Evolutionary conservation across 2,797 vertebrate species (phyloP), one percentile per base, ranked within the genome.

Genomic region (Tragelaphus eurycerus): DNA sequence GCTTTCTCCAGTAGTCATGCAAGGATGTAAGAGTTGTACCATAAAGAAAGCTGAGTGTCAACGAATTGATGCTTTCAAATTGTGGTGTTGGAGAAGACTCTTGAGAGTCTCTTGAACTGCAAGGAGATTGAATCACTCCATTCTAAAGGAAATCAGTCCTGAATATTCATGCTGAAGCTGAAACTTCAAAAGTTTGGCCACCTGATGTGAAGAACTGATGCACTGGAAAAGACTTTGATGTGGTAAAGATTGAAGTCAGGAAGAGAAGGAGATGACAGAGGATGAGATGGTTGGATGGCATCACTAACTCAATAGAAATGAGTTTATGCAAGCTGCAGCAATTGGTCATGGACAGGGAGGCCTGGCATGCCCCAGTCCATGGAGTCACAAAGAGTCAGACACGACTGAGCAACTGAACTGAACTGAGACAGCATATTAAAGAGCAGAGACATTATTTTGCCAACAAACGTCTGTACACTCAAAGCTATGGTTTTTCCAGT

Each of bases 21-120:
- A 23, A 6, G 10, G 19, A 71, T 12, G 19, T 71, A 34, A 71
- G 19, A 71, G 64, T 12, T 71, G 34, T 2, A 6, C 64, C 1
- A 6, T 71, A 71, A 71, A 38, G 64, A 71, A 38, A 71, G 10
- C 19, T 38, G 4, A 71, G 34, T 12, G 0, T 3, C 0, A 0
- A 38, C 38, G 64, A 71, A 71, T 23, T 27, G 34, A 71, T 71
- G 64, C 34, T 71, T 71, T 71, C 23, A 19, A 71, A 38, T 11
- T 12, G 19, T 71, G 34, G 10, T 38, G 34, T 38, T 71, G 19
- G 19, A 38, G 34, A 71, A 38, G 64, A 71, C 19, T 38, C 34
- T 23, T 71, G 34, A 71, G 19, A 71, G 64, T 71, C 34, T 6
- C 34, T 71, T 38, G 34, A 6, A 38, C 19, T 38, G 10, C 34